Conservation (phyloP, 2,797 vertebrate genomes). For the Decapterus maruadsi region DNA sequence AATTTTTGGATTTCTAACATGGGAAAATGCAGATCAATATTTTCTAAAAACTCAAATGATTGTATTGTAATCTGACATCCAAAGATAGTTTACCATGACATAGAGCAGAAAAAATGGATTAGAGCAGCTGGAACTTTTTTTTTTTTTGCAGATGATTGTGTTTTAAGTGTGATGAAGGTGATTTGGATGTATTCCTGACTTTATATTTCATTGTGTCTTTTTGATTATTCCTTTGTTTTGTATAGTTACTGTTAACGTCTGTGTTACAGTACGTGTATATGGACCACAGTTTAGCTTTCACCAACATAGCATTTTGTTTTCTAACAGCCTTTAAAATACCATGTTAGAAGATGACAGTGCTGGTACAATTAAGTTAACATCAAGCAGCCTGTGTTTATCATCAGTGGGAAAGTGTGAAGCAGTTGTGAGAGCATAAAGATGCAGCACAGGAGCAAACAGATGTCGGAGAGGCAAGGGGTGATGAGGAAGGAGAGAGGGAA, state of each 20-base stretch:
- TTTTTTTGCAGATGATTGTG: not conserved
- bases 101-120: not conserved
- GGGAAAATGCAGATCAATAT: not conserved
- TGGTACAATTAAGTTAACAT: slow-evolving; percentile 31
- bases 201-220: not conserved
- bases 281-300: not conserved
- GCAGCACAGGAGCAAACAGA: slow-evolving; percentile 53
- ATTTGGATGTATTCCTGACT: not conserved
- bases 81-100: too few species aligned
- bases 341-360: slow-evolving; percentile 39
- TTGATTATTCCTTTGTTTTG: not conserved
- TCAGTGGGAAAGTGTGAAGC: slow-evolving; percentile 48
- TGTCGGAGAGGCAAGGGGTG: slow-evolving; percentile 52
- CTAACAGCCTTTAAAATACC: slow-evolving; percentile 31
- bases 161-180: not conserved
- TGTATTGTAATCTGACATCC: too few species aligned
- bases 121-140: not conserved
- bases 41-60: not conserved
- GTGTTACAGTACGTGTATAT: not conserved
- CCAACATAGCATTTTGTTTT: slow-evolving; percentile 25
- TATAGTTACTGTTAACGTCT: not conserved
- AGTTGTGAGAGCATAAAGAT: slow-evolving; percentile 41
- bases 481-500: slow-evolving; percentile 24
- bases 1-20: not conserved
- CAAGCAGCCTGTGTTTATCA: slow-evolving; percentile 68